These are phyloP conservation scores for Ophion ventricosus DNA, from an alignment of 2,888 invertebrate genomes.

Conservation along the genomic window DNA sequence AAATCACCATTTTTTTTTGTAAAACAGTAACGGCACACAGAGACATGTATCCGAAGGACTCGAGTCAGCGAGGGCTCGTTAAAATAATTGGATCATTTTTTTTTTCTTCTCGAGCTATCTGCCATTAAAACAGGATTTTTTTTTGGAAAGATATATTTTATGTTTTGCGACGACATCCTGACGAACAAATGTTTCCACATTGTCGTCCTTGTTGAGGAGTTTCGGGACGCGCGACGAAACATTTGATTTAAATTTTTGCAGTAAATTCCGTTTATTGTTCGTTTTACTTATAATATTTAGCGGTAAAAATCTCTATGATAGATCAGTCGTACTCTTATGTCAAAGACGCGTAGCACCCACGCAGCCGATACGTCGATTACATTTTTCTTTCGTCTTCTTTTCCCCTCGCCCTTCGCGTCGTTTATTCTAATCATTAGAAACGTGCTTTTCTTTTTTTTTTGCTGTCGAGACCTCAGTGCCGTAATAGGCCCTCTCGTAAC, in stretches of 20 bases:
- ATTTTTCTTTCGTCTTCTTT: slow-evolving; percentile 39
- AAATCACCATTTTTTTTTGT: neutral
- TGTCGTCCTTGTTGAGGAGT: too few relatives aligned
- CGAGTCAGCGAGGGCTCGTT: slow-evolving; percentile 51
- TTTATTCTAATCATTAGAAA: slow-evolving; percentile 47
- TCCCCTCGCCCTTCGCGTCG: slow-evolving; percentile 25
- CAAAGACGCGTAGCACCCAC: slow-evolving; percentile 34
- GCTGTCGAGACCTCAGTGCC: slow-evolving; percentile 50
- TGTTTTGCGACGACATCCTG: slow-evolving; percentile 34
- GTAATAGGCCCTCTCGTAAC: slow-evolving; percentile 58
- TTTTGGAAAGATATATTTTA: slow-evolving; percentile 69
- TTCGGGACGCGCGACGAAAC: too few relatives aligned
- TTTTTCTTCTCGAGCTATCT: slow-evolving; percentile 55
- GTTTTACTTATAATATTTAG: slow-evolving; percentile 51
- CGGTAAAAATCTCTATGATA: slow-evolving; percentile 68
- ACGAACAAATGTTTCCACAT: slow-evolving; percentile 21
- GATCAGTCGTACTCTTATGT: slow-evolving; percentile 68
- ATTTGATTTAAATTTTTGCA: neutral
- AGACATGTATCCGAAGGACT: slow-evolving; percentile 35
- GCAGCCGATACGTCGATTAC: slow-evolving; percentile 43
- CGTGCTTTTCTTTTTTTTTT: too few relatives aligned
- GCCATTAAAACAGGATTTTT: slow-evolving; percentile 69
- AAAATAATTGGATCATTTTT: slow-evolving; percentile 40
- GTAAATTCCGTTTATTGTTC: too few relatives aligned
- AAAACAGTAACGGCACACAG: slow-evolving; percentile 41